These are phyloP conservation scores for Carcharodon carcharias DNA, from an alignment of 2,797 vertebrate species.

Conservation along the genomic window DNA sequence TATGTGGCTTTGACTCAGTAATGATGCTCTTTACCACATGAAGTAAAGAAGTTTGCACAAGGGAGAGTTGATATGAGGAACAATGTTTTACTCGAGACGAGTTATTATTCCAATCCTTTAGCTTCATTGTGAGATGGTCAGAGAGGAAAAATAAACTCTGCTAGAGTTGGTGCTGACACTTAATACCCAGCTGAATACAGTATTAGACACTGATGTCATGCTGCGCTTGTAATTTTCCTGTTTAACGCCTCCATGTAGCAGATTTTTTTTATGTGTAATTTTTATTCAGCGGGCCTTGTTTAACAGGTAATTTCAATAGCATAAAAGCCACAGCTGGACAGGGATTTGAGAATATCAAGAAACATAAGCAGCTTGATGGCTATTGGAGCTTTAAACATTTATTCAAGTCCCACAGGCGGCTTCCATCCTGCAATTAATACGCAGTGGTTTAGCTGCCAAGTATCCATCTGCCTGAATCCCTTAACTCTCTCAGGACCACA, in stretches of 20 bases:
- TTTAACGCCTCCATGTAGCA: not conserved
- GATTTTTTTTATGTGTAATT: not conserved
- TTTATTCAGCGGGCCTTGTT: conserved; percentile 9
- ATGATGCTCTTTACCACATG: not conserved
- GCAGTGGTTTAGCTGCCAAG: conserved; percentile 7
- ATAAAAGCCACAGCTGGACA: conserved; percentile 1
- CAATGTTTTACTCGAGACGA: not conserved
- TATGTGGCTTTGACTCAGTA: not conserved
- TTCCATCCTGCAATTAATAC: conserved; percentile 31
- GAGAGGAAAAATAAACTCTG: not conserved
- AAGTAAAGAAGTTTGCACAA: not conserved
- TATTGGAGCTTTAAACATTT: conserved; percentile 26
- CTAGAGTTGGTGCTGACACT: not conserved
- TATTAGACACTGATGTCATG: conserved; percentile 16
- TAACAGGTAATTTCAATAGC: conserved; percentile 25
- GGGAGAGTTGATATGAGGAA: not conserved
- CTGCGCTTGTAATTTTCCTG: not conserved
- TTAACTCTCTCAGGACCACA: conserved; percentile 9
- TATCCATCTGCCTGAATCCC: conserved; percentile 26
- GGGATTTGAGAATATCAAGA: conserved; percentile 30
- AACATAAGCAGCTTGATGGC: conserved; percentile 16
- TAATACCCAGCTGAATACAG: not conserved
- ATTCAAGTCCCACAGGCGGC: conserved; percentile 9
- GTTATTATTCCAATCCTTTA: not conserved
- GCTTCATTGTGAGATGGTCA: not conserved